Evolutionary conservation across 1,140 invertebrate genomes (phyloP).

Genomic region (Drosophila bifasciata): DNA sequence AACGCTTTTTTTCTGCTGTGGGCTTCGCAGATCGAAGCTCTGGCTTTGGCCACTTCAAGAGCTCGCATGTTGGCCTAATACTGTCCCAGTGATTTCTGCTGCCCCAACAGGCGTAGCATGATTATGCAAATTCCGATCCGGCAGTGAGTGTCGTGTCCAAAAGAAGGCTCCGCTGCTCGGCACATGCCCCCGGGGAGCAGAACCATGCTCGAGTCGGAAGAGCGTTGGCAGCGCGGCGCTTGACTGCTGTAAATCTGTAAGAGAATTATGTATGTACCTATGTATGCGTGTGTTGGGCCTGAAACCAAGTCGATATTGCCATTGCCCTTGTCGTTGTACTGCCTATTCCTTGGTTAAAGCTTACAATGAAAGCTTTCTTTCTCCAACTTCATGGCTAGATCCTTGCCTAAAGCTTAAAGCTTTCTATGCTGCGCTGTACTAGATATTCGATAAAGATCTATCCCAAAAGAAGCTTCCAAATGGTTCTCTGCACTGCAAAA

Average conservation of each 20-base stretch:
- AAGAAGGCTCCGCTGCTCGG: background rate
- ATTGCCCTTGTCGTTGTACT: no score
- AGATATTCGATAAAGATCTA: no score
- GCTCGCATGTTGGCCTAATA: slow-evolving; percentile 74
- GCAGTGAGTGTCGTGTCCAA: background rate
- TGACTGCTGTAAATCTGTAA: no score
- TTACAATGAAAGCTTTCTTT: no score
- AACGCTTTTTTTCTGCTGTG: slow-evolving; percentile 47
- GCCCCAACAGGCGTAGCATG: slow-evolving; percentile 47
- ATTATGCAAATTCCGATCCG: slow-evolving; percentile 65
- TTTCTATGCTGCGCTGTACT: no score
- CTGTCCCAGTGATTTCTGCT: slow-evolving; percentile 59
- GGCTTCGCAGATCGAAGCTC: background rate
- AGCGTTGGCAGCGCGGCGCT: slow-evolving; percentile 29
- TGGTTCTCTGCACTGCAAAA: fast-evolving
- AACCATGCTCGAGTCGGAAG: slow-evolving; percentile 20
- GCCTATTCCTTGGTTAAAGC: no score
- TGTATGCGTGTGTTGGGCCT: slow-evolving; percentile 12
- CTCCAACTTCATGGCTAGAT: no score
- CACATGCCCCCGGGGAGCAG: background rate
- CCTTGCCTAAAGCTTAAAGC: no score
- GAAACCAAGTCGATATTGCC: background rate
- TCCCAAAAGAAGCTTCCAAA: slow-evolving; percentile 25
- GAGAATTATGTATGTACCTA: no score
- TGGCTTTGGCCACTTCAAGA: slow-evolving; percentile 33